Evolutionary conservation across 2,888 invertebrate species (phyloP), one percentile per base, ranked within the genome.

Genomic region (Clivina fossor): DNA sequence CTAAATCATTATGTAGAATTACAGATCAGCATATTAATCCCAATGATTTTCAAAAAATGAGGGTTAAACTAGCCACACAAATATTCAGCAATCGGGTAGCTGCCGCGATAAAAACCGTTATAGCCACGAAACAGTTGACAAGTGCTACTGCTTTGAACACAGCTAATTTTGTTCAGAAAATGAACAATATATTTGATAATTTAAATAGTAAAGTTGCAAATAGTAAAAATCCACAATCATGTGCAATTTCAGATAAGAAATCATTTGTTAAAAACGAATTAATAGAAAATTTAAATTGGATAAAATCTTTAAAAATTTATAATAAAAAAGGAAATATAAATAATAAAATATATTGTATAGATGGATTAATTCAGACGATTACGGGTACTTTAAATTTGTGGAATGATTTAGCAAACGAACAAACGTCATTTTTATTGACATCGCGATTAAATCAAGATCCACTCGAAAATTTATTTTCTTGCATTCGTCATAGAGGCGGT

Each of bases 301-400:
- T n/a, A n/a, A n/a, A n/a, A n/a, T n/a, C n/a, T n/a, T n/a, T n/a
- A n/a, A 41, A 56, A 61, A 53, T 62, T 37, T 51, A 58, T 51
- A 26, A 38, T 44, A 37, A 55, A 56, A 8, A 24, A 11, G 56
- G 30, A 33, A 43, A 47, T 16, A 22, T 48, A 44, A 18, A 44
- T 4, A 30, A 57, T 18, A 60, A 57, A 37, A 63, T 63, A 30
- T 60, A 63, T 4, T 66, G 64, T 38, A 64, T 65, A 49, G 43
- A 58, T 11, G 62, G 62, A 7, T 58, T 66, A 20, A 30, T 48
- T n/a, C 59, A 64, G 50, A 62, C 61, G 2, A 61, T 66, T 4
- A 62, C 59, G 19, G 57, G 61, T 18, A 59, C 62, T 43, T 22
- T 64, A 9, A 15, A 48, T 35, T 35, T 65, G 13, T 65, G 61